Evolutionary conservation across 2,113 vertebrate species (phyloP), one percentile per base, ranked within the genome.

Genomic region (Regulus satrapa): DNA sequence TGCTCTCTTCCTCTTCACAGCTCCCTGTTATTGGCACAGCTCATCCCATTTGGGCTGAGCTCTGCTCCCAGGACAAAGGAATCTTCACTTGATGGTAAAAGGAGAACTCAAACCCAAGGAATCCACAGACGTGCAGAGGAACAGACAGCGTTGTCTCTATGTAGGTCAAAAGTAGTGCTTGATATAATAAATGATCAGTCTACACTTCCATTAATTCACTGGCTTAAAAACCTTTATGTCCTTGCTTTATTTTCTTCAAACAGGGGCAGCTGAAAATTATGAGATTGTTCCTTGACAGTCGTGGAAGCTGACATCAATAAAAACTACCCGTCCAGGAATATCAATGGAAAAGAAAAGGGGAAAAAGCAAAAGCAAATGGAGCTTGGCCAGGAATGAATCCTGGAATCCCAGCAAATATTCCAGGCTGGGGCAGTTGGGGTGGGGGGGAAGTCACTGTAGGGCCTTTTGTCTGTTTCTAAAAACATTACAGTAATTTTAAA

Each of bases 161-260:
- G 25, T 84, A 94, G 78, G 72, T 95, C 94, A 92, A 63, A 92
- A 94, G 43, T 6, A 59, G 48, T 29, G 54, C 43, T 69, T 55
- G 75, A 32, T 73, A 36, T 55, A 92, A 95, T 51, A 43, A 92
- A 93, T 45, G 51, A 84, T 40, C 49, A 76, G 72, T 55, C 78
- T 56, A 77, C 36, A 28, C 23, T 72, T 80, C 51, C 76, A 77
- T 90, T 93, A 93, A 88, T 90, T 81, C 75, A 55, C 63, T 69
- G 38, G 21, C 89, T 74, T 79, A 59, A 88, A 95, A 95, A 90
- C 55, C 78, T 94, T 88, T 54, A 67, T 63, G 72, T 71, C 92
- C 88, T 88, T 90, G 64, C 90, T 92, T 83, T 94, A 89, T 92
- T 96, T 94, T 79, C 79, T 85, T 92, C 90, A 93, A 95, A 90